Conservation (phyloP, 2,797 vertebrate species). For the Threskiornis aethiopicus region DNA sequence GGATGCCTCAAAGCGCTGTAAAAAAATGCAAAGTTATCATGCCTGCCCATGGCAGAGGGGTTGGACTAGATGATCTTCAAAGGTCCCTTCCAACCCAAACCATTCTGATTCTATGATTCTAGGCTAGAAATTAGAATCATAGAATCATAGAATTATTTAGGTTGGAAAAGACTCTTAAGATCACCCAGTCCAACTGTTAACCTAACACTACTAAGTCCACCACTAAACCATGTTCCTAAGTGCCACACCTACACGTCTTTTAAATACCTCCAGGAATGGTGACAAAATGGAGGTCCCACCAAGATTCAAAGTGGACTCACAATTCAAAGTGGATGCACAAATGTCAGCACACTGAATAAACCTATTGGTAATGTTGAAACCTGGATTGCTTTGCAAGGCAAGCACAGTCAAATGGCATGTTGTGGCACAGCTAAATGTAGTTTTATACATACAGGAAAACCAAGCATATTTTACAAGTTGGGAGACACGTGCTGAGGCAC, state of each 20-base stretch:
- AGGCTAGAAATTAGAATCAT: neutral
- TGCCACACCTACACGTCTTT: neutral
- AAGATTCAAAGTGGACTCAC: neutral
- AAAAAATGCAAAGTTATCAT: neutral
- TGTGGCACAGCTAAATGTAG: neutral
- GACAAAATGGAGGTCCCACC: neutral
- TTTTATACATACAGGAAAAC: neutral
- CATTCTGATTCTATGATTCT: neutral
- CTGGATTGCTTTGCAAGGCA: neutral
- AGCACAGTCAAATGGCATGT: neutral
- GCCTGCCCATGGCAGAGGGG: neutral
- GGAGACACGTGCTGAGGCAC: neutral
- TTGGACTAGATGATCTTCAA: neutral
- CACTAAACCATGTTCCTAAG: neutral
- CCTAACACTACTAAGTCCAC: neutral
- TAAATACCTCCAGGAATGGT: neutral
- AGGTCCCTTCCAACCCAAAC: neutral
- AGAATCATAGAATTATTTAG: neutral
- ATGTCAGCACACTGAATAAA: neutral
- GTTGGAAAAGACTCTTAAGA: neutral
- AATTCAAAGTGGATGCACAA: neutral
- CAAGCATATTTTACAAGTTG: neutral
- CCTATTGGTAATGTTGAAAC: neutral
- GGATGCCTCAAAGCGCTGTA: neutral
- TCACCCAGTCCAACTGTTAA: fast-evolving